A percentile compares a stretch with the other conserved stretches of the same genome.
phyloP scores from a whole-genome alignment of 2,888 invertebrate genomes.

The Halocaridina rubra region DNA sequence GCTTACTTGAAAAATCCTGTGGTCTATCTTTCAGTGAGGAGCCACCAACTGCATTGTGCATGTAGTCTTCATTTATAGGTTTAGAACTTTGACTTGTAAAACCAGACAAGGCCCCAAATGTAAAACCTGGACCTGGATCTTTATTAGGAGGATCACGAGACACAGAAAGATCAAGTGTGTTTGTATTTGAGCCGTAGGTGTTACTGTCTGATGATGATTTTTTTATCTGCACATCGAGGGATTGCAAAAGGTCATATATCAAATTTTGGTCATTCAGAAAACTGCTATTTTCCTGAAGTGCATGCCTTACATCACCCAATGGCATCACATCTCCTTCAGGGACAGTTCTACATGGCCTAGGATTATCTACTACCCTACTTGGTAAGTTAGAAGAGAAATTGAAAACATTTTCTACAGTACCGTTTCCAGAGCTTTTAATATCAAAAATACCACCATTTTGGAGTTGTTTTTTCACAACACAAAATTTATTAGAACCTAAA shows the following conservation, averaged over 20 bases:
- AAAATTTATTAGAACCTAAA: neutral
- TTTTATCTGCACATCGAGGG: conserved; percentile 13
- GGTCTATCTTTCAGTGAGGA: too few relatives aligned
- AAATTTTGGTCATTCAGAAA: conserved; percentile 18
- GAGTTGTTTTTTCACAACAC: neutral
- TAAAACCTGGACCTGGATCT: conserved; percentile 13
- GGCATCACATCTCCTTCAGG: neutral
- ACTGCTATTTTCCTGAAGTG: conserved; percentile 17
- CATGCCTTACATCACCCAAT: conserved; percentile 11
- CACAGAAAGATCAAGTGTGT: neutral
- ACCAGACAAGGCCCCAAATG: too few relatives aligned
- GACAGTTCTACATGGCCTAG: too few relatives aligned
- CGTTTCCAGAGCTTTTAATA: neutral
- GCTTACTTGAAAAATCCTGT: too few relatives aligned
- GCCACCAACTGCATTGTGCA: too few relatives aligned
- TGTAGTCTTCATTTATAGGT: too few relatives aligned
- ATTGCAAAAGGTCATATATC: conserved; percentile 25
- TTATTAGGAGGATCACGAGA: conserved; percentile 1
- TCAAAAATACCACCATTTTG: neutral
- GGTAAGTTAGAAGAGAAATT: too few relatives aligned
- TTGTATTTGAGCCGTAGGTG: neutral
- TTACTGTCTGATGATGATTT: neutral
- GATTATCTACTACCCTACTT: too few relatives aligned
- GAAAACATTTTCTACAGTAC: neutral
- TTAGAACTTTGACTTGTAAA: too few relatives aligned